These are phyloP conservation scores for Mugil cephalus DNA, from an alignment of 2,113 vertebrate species.

Conservation along the genomic window DNA sequence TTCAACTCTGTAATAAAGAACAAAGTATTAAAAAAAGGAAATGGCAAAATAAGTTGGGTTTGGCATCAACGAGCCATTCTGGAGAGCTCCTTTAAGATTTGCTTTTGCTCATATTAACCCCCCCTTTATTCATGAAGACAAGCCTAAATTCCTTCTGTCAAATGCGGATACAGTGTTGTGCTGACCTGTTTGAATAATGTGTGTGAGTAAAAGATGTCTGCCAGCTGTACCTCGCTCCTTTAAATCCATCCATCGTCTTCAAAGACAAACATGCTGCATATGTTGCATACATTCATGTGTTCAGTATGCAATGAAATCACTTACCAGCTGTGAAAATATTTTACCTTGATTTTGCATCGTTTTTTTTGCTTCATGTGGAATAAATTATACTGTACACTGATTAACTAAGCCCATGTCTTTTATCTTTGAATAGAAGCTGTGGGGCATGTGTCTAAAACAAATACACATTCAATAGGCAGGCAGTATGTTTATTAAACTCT, in stretches of 20 bases:
- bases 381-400: not conserved
- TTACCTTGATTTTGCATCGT: not conserved
- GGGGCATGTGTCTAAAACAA: no score
- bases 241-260: no score
- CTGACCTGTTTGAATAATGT: not conserved
- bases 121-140: not conserved
- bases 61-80: not conserved
- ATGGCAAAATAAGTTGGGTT: not conserved
- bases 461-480: no score
- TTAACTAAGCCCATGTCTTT: not conserved
- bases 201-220: not conserved
- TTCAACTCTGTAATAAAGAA: not conserved
- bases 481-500: no score
- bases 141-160: not conserved
- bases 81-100: not conserved
- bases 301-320: not conserved
- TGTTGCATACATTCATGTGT: no score
- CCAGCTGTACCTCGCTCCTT: no score
- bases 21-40: not conserved
- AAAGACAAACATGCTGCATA: no score
- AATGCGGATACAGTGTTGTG: not conserved
- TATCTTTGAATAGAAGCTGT: not conserved
- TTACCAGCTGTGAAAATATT: slow-evolving; percentile 8
- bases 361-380: not conserved
- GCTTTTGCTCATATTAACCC: not conserved